Evolutionary conservation across 2,888 invertebrate genomes (phyloP).

Genomic region (Stictocephala bisonia): DNA sequence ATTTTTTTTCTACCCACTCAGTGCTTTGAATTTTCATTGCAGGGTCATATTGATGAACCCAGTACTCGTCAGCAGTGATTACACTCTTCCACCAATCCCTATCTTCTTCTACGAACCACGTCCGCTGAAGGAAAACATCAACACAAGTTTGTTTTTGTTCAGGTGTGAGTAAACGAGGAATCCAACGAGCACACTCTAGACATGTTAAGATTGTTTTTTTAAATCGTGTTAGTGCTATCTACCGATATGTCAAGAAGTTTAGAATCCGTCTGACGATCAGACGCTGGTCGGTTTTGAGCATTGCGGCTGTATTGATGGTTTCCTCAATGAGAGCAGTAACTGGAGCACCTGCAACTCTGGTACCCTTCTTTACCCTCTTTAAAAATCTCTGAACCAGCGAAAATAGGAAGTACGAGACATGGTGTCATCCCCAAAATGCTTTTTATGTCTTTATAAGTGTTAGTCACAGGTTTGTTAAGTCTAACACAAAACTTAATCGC

Average conservation of each 20-base stretch:
- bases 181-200: constrained; percentile 13
- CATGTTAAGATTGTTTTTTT: constrained; percentile 5
- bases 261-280: constrained; percentile 4
- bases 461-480: background rate
- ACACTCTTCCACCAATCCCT: constrained; percentile 10
- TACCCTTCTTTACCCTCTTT: background rate
- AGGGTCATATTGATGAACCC: constrained; percentile 3
- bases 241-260: constrained; percentile 3
- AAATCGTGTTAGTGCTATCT: background rate
- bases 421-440: background rate
- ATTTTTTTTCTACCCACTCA: constrained; percentile 17
- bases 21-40: background rate
- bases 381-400: constrained; percentile 10
- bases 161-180: constrained; percentile 5
- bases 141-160: constrained; percentile 2
- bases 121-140: background rate
- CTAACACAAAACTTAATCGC: constrained; percentile 10
- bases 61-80: background rate
- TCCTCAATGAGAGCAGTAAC: constrained; percentile 3
- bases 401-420: constrained; percentile 7
- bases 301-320: constrained; percentile 10
- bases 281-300: background rate
- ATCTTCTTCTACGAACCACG: constrained; percentile 1
- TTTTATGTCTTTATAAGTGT: constrained; percentile 6
- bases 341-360: constrained; percentile 13